Conservation (phyloP, 1,140 invertebrate genomes). For the Cyphomyrmex costatus region DNA sequence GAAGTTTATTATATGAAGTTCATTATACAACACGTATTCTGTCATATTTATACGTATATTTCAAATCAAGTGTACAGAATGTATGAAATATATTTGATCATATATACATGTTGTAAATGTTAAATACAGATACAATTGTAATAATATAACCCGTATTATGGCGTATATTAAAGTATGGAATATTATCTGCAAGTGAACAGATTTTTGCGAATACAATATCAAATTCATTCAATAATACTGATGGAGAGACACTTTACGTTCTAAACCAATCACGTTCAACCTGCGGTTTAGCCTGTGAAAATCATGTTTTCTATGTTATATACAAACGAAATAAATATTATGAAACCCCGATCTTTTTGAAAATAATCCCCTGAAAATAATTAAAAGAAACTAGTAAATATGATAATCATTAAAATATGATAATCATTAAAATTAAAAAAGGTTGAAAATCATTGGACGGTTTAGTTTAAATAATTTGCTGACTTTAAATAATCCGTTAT, state of each 20-base stretch:
- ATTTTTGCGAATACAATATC: background rate
- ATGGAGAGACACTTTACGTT: background rate
- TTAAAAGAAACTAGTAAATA: too few species aligned
- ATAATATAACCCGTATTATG: background rate
- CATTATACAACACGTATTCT: background rate
- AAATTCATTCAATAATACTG: background rate
- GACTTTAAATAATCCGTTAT: background rate
- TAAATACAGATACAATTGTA: background rate
- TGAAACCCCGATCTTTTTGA: too few species aligned
- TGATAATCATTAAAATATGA: too few species aligned
- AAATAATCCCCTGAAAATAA: too few species aligned
- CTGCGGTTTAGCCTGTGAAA: too few species aligned
- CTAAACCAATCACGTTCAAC: too few species aligned
- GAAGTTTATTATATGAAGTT: too few species aligned
- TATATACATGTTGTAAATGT: background rate
- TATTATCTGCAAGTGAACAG: background rate
- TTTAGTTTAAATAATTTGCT: background rate
- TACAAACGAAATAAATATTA: too few species aligned
- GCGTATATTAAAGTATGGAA: background rate
- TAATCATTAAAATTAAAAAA: too few species aligned
- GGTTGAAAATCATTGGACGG: too few species aligned
- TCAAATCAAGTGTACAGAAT: background rate
- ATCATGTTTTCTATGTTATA: too few species aligned
- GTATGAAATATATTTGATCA: background rate
- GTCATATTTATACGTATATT: background rate